Conservation (phyloP, 2,113 vertebrate species). For the Poeciliopsis prolifica region DNA sequence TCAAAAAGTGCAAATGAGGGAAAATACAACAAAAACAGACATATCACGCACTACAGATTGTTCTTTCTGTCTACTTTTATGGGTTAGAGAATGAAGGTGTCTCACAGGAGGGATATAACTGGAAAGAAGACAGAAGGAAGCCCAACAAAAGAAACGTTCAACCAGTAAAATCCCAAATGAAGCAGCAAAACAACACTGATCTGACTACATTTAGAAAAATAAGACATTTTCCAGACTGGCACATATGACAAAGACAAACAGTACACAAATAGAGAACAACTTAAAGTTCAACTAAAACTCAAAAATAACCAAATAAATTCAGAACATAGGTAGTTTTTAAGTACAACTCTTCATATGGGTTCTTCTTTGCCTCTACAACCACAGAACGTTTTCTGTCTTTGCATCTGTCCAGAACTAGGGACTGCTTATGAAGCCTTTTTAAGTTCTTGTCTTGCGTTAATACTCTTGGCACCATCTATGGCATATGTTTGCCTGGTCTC, state of each 20-base stretch:
- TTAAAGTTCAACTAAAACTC: background rate
- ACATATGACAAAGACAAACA: background rate
- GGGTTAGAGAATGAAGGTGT: background rate
- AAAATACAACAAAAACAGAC: background rate
- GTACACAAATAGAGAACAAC: background rate
- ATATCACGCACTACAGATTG: background rate
- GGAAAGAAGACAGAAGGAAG: background rate
- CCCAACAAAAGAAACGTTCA: background rate
- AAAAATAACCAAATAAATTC: background rate
- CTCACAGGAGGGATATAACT: background rate
- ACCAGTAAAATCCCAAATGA: background rate
- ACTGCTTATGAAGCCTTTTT: background rate
- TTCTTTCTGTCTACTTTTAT: background rate
- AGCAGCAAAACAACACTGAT: background rate
- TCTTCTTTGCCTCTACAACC: background rate
- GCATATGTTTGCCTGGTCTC: background rate
- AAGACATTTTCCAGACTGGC: background rate
- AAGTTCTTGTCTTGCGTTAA: background rate
- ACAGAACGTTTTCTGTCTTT: background rate
- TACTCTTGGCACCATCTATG: background rate
- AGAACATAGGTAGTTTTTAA: background rate
- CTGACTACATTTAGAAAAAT: background rate
- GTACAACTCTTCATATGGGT: background rate
- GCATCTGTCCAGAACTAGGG: background rate
- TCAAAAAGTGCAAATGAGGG: constrained; percentile 13